phyloP scores from a whole-genome alignment of 2,888 invertebrate species.

The Anoplius nigerrimus region DNA sequence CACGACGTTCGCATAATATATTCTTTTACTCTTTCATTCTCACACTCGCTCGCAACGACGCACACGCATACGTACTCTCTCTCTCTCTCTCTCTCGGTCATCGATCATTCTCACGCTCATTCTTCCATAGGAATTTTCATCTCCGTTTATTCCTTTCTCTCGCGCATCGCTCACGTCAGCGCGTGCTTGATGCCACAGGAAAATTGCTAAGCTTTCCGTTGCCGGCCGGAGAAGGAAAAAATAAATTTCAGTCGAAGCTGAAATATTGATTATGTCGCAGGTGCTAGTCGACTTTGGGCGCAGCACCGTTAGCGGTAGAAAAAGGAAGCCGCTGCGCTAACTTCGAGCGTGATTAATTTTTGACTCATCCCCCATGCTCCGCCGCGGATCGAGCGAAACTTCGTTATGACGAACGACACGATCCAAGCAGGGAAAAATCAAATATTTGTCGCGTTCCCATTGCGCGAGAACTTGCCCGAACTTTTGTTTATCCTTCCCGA shows the following conservation, averaged over 20 bases:
- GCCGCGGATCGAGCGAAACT: slow-evolving; percentile 24
- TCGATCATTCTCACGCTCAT: neutral
- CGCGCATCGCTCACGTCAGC: neutral
- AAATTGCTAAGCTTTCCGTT: too few species aligned
- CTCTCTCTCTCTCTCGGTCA: slow-evolving; percentile 1
- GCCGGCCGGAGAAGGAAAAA: neutral
- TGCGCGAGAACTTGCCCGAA: slow-evolving; percentile 21
- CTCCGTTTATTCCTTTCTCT: neutral
- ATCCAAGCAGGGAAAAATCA: slow-evolving; percentile 26
- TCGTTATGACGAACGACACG: slow-evolving; percentile 30
- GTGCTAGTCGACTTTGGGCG: slow-evolving; percentile 11
- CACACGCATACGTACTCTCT: neutral
- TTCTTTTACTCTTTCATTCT: slow-evolving; percentile 6
- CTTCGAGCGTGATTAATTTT: slow-evolving; percentile 26
- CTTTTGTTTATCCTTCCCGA: neutral
- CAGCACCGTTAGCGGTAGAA: slow-evolving; percentile 1
- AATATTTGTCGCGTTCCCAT: slow-evolving; percentile 29
- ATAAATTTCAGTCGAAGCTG: neutral
- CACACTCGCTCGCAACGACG: neutral
- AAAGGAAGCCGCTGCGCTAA: slow-evolving; percentile 18
- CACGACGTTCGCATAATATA: neutral
- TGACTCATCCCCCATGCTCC: slow-evolving; percentile 18
- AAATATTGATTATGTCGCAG: slow-evolving; percentile 15
- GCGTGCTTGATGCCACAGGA: neutral
- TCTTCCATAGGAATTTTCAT: neutral